phyloP scores from a whole-genome alignment of 1,140 invertebrate genomes.

The Aplysia californica region DNA sequence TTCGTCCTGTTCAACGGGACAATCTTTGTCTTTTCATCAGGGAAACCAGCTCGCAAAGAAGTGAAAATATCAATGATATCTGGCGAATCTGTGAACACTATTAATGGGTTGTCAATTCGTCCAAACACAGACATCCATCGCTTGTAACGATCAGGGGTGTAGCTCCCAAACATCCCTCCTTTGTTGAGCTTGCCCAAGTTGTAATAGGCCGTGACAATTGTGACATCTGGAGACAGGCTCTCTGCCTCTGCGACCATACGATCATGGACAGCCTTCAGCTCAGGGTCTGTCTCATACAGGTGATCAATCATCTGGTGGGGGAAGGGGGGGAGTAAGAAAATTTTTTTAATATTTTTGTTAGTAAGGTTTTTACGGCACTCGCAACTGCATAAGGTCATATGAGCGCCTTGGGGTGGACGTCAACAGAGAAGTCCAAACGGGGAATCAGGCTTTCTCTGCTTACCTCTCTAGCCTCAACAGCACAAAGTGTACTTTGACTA shows the following conservation, averaged over 20 bases:
- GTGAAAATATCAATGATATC: conserved; percentile 35
- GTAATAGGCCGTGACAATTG: conserved; percentile 51
- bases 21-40: conserved; percentile 38
- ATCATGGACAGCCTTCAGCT: conserved; percentile 25
- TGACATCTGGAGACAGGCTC: conserved; percentile 37
- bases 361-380: too few species aligned
- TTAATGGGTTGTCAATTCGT: conserved; percentile 43
- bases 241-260: conserved; percentile 7
- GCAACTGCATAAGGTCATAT: too few species aligned
- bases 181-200: conserved; percentile 48
- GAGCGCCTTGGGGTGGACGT: too few species aligned
- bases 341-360: neutral
- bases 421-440: too few species aligned
- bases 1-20: conserved; percentile 38
- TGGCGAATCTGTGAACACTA: conserved; percentile 45
- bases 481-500: too few species aligned
- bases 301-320: conserved; percentile 25
- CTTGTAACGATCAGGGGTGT: conserved; percentile 40
- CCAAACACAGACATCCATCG: conserved; percentile 50
- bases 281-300: conserved; percentile 25
- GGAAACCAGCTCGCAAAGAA: conserved; percentile 29
- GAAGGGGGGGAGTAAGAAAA: conserved; percentile 19
- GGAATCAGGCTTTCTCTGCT: too few species aligned
- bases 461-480: too few species aligned
- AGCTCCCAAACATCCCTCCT: conserved; percentile 29